phyloP scores from a whole-genome alignment of 2,888 invertebrate species.

The Piscicola geometra region DNA sequence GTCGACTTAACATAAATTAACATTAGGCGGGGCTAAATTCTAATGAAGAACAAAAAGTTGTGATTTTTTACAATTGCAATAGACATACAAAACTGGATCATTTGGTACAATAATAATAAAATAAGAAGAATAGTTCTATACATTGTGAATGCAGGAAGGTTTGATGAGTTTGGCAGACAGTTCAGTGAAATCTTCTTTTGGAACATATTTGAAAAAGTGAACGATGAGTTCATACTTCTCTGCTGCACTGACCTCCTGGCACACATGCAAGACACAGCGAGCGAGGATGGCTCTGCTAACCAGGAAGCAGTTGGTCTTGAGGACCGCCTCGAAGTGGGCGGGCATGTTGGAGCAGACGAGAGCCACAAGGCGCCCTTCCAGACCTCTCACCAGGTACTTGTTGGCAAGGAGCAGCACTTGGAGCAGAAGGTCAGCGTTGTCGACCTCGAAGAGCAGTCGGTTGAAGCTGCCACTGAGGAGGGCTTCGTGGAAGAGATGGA shows the following conservation, averaged over 20 bases:
- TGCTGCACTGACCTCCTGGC: background rate
- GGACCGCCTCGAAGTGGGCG: background rate
- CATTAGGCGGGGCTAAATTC: too few relatives aligned
- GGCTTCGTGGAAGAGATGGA: background rate
- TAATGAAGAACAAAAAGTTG: too few relatives aligned
- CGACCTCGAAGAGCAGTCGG: background rate
- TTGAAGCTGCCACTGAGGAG: constrained; percentile 1
- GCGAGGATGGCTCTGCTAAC: background rate
- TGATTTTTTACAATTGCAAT: too few relatives aligned
- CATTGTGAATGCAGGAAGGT: background rate
- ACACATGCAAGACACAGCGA: background rate
- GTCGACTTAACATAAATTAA: too few relatives aligned
- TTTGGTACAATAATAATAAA: too few relatives aligned
- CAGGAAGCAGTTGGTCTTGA: background rate
- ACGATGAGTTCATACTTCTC: background rate
- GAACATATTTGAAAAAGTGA: constrained; percentile 3
- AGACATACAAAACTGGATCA: too few relatives aligned
- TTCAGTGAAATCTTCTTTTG: background rate
- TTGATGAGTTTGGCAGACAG: background rate
- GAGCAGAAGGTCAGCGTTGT: background rate
- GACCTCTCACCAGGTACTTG: background rate
- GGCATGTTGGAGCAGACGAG: constrained; percentile 1
- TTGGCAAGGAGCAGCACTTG: background rate
- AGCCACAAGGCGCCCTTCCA: background rate
- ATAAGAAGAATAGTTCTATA: too few relatives aligned